Percentiles rank a stretch among this genome's conserved stretches.
Conservation (phyloP, 2,888 invertebrate genomes). For the Lumbricus terrestris region DNA sequence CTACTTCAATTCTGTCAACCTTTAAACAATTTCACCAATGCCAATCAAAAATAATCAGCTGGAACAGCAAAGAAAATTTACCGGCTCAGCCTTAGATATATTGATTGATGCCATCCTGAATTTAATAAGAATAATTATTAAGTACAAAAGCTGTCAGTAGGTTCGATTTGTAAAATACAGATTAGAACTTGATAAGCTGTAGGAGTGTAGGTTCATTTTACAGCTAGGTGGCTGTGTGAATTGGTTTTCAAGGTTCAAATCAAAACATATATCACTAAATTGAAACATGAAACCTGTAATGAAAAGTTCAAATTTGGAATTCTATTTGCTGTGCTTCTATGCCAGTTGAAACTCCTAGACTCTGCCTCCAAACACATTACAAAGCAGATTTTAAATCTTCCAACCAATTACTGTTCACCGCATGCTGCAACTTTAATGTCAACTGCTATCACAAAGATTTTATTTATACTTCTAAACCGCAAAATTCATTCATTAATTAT, state of each 20-base stretch:
- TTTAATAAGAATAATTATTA: background rate
- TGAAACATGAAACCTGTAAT: background rate
- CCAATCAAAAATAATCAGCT: background rate
- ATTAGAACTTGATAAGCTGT: background rate
- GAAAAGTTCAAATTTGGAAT: background rate
- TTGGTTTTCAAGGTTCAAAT: background rate
- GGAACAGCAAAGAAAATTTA: background rate
- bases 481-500: no score
- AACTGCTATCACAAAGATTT: no score
- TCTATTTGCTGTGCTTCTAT: background rate
- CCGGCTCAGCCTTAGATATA: background rate
- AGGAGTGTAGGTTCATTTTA: no score
- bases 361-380: no score
- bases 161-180: background rate
- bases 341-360: background rate
- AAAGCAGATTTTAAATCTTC: no score
- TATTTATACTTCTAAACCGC: no score
- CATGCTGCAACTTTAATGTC: no score
- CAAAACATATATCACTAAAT: background rate
- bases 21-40: background rate
- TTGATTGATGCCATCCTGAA: background rate
- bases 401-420: no score
- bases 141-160: background rate
- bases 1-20: background rate
- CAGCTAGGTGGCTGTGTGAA: background rate